Base-by-base conservation (phyloP, 2,113 vertebrate species). In the Rhipidura dahli region DNA sequence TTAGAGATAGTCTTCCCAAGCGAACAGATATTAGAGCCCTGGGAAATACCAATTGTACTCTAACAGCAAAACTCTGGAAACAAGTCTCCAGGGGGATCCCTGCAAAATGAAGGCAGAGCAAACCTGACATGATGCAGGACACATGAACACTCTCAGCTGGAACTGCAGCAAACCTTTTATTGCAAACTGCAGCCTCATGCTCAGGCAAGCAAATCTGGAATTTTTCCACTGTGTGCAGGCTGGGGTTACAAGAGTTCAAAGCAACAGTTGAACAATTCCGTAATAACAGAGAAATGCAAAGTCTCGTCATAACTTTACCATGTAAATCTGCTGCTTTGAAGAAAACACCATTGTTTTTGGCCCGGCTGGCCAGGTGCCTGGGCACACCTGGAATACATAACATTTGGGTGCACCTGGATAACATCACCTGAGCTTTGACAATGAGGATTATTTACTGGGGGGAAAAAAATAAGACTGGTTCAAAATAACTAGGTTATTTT, bases 171-270 rank as follows among this genome's bases (percentile, higher is more conserved):
- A 69, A 28, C 14, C n/a, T 27, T 77, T 82, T 13, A 28, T 13
- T 77, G 65, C 10, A 33, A 91, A 27, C n/a, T 27, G 26, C 65
- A 88, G 80, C 39, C 70, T 95, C 82, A 26, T 24, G 70, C 54
- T 83, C 66, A 45, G 72, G 53, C 33, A 28, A 87, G 92, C 64
- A 95, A 80, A 75, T 28, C 81, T 57, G 49, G 54, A 82, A 71
- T 92, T 96, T 90, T 89, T 96, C 89, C 75, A 84, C 66, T 69
- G 30, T 31, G 30, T 20, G 50, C 80, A 87, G 39, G 65, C 57
- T 72, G 60, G 60, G 77, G 69, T 95, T 89, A 94, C n/a, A 10
- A 5, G 50, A 85, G 86, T 91, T 95, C 88, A 96, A 53, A 68
- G 60, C 83, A 94, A 86, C 64, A 84, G 80, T 9, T 89, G 83